phyloP scores from a whole-genome alignment of 2,888 invertebrate genomes.

The Elgonia sp. region DNA sequence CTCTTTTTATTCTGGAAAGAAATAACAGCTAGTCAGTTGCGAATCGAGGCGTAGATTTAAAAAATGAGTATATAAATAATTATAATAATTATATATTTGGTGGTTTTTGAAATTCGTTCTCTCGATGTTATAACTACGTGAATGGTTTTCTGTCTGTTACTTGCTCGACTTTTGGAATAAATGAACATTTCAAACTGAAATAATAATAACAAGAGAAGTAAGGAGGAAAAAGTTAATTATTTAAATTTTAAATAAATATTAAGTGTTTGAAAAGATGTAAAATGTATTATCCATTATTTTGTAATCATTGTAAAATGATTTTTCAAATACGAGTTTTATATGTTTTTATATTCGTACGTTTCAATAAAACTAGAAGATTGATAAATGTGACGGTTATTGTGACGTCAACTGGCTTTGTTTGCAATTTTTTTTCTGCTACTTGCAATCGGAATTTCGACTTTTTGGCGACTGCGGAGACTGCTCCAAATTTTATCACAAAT shows the following conservation, averaged over 20 bases:
- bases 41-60: slow-evolving; percentile 56
- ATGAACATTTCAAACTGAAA: slow-evolving; percentile 4
- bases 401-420: slow-evolving; percentile 31
- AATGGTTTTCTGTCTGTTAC: slow-evolving; percentile 62
- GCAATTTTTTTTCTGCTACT: not conserved
- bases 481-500: not conserved
- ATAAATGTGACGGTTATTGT: slow-evolving; percentile 71
- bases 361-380: slow-evolving; percentile 73
- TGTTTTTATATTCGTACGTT: slow-evolving; percentile 74
- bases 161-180: slow-evolving; percentile 59
- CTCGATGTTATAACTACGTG: slow-evolving; percentile 52
- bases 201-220: not conserved
- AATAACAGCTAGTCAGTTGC: slow-evolving; percentile 60
- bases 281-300: slow-evolving; percentile 74
- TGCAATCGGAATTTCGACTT: slow-evolving; percentile 1
- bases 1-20: slow-evolving; percentile 10
- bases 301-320: slow-evolving; percentile 71
- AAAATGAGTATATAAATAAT: slow-evolving; percentile 31
- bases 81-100: slow-evolving; percentile 48
- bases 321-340: slow-evolving; percentile 70
- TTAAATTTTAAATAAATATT: slow-evolving; percentile 74
- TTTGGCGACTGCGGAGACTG: slow-evolving; percentile 4
- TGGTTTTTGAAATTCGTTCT: slow-evolving; percentile 58
- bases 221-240: slow-evolving; percentile 65
- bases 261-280: slow-evolving; percentile 70